A percentile compares a stretch with the other conserved stretches of the same genome.
Conservation (phyloP, 92 coral and sea anemone species). For the Hydrozoanthus gracilis region DNA sequence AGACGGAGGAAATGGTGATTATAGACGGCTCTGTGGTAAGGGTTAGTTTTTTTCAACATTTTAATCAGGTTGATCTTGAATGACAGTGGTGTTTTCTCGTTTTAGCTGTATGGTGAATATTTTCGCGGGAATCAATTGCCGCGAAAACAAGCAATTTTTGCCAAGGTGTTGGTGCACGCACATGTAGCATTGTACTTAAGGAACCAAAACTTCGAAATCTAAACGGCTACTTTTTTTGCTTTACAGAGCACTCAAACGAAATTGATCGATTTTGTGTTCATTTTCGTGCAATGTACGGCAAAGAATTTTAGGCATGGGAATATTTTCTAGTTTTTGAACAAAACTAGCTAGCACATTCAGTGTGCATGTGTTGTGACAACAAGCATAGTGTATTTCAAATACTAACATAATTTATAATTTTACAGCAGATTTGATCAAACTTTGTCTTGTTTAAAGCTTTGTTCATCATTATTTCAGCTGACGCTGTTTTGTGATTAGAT, state of each 20-base stretch:
- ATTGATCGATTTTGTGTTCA: neutral
- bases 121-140: neutral
- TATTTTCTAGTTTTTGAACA: too few relatives aligned
- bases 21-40: conserved; percentile 41
- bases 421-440: too few relatives aligned
- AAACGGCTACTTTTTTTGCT: neutral
- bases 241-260: neutral
- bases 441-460: too few relatives aligned
- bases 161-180: neutral
- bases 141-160: neutral
- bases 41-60: neutral
- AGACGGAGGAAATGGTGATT: conserved; percentile 17
- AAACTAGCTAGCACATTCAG: too few relatives aligned
- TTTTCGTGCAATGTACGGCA: neutral
- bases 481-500: neutral
- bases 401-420: too few relatives aligned
- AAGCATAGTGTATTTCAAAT: too few relatives aligned
- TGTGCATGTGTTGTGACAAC: too few relatives aligned
- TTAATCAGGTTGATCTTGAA: neutral
- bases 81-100: too few relatives aligned
- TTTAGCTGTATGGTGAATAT: neutral
- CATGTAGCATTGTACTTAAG: too few relatives aligned
- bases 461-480: too few relatives aligned
- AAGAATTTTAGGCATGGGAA: too few relatives aligned
- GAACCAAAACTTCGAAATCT: conserved; percentile 9